Percentiles rank a stretch among this genome's conserved stretches.
Evolutionary conservation across 2,888 invertebrate species (phyloP).

Genomic region (Parnassius apollo): DNA sequence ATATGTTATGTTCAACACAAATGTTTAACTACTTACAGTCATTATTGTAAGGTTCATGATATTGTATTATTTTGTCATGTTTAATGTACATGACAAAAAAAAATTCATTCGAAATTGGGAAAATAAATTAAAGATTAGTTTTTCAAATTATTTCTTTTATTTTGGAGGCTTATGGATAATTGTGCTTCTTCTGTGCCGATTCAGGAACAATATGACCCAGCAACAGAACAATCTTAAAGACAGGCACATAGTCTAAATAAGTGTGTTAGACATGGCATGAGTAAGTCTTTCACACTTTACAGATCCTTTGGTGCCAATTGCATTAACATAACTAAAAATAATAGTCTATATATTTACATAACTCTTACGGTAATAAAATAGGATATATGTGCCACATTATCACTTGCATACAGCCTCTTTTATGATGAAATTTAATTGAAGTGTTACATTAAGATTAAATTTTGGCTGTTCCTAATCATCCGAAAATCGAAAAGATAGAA

Average conservation of each 20-base stretch:
- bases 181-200: slow-evolving; percentile 60
- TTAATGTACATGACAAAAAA: too few relatives aligned
- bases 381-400: slow-evolving; percentile 4
- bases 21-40: background rate
- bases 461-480: too few relatives aligned
- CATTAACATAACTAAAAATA: slow-evolving; percentile 58
- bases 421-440: too few relatives aligned
- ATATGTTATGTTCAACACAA: background rate
- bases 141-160: slow-evolving; percentile 68
- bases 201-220: slow-evolving; percentile 53
- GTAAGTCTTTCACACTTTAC: slow-evolving; percentile 52
- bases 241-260: slow-evolving; percentile 37
- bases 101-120: slow-evolving; percentile 28
- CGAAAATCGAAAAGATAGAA: too few relatives aligned
- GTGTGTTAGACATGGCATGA: slow-evolving; percentile 54
- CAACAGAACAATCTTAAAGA: slow-evolving; percentile 41
- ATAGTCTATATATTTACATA: slow-evolving; percentile 67
- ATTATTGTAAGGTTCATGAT: background rate
- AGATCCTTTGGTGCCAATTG: slow-evolving; percentile 58
- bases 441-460: too few relatives aligned
- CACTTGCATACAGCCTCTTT: background rate
- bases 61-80: slow-evolving; percentile 21
- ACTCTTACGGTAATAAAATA: slow-evolving; percentile 24
- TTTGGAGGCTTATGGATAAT: slow-evolving; percentile 59
- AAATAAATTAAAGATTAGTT: slow-evolving; percentile 62